phyloP scores from a whole-genome alignment of 2,888 invertebrate genomes.

The Xanthorhoe designata region DNA sequence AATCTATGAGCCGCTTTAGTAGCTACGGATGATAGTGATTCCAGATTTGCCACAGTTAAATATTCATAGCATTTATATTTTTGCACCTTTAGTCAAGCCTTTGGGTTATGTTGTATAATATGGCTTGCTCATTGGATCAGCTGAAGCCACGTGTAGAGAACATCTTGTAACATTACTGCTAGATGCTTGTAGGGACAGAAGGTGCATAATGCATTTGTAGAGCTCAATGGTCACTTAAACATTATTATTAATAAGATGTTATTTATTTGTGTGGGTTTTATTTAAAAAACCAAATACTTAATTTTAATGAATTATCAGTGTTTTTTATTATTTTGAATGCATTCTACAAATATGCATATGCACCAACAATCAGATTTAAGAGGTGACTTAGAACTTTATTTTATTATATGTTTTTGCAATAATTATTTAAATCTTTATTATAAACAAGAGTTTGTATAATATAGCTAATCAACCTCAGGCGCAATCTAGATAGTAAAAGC shows the following conservation, averaged over 20 bases:
- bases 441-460: background rate
- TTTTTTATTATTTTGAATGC: constrained; percentile 2
- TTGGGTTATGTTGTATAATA: constrained; percentile 35
- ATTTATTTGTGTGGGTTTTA: constrained; percentile 23
- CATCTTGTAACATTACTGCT: constrained; percentile 36
- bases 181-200: constrained; percentile 29
- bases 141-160: constrained; percentile 33
- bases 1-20: constrained; percentile 29
- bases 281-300: constrained; percentile 16
- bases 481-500: too few species aligned
- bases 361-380: constrained; percentile 13
- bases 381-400: background rate
- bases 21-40: constrained; percentile 31
- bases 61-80: constrained; percentile 37
- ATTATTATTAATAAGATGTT: constrained; percentile 11
- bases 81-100: constrained; percentile 35
- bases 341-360: constrained; percentile 26
- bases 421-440: background rate
- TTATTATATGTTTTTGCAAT: background rate
- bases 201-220: constrained; percentile 21
- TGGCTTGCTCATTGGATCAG: constrained; percentile 35
- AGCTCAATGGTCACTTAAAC: constrained; percentile 27
- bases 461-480: too few species aligned
- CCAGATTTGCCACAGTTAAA: constrained; percentile 34
- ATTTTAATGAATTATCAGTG: constrained; percentile 14